phyloP scores from a whole-genome alignment of 2,797 vertebrate genomes.

The Apodemus agrarius region DNA sequence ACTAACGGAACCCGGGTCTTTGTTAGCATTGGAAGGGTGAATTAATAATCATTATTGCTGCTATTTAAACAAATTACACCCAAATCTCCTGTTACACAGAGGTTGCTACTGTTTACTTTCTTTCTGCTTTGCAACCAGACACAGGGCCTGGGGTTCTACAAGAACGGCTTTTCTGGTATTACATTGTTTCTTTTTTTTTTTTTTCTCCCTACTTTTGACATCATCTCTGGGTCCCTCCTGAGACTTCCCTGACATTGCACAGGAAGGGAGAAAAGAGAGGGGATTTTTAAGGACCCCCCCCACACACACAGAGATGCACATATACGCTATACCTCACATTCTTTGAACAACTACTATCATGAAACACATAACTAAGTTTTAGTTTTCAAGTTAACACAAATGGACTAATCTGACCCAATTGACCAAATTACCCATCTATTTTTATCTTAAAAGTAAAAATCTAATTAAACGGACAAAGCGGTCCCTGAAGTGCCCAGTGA shows the following conservation, averaged over 20 bases:
- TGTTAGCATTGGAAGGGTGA: constrained; percentile 79
- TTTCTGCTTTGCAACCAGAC: constrained; percentile 79
- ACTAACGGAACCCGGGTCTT: constrained; percentile 77
- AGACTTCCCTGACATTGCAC: constrained; percentile 84
- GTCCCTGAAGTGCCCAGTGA: constrained; percentile 68
- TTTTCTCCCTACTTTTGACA: constrained; percentile 85
- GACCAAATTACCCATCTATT: constrained; percentile 70
- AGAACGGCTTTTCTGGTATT: constrained; percentile 85
- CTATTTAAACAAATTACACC: constrained; percentile 81
- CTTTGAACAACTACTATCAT: constrained; percentile 51
- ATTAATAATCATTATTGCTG: constrained; percentile 83
- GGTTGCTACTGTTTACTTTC: constrained; percentile 83
- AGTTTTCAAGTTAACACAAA: constrained; percentile 54
- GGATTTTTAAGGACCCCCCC: constrained; percentile 72
- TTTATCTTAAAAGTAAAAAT: constrained; percentile 75
- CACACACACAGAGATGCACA: not conserved
- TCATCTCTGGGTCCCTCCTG: constrained; percentile 85
- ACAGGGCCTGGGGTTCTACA: constrained; percentile 80
- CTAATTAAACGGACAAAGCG: constrained; percentile 69
- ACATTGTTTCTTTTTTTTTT: constrained; percentile 85
- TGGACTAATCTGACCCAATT: constrained; percentile 64
- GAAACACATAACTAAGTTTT: not conserved
- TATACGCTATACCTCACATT: constrained; percentile 28
- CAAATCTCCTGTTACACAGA: constrained; percentile 77
- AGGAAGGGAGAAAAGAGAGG: constrained; percentile 77